Evolutionary conservation across 2,888 invertebrate species (phyloP).

Genomic region (Drosophila anceps): DNA sequence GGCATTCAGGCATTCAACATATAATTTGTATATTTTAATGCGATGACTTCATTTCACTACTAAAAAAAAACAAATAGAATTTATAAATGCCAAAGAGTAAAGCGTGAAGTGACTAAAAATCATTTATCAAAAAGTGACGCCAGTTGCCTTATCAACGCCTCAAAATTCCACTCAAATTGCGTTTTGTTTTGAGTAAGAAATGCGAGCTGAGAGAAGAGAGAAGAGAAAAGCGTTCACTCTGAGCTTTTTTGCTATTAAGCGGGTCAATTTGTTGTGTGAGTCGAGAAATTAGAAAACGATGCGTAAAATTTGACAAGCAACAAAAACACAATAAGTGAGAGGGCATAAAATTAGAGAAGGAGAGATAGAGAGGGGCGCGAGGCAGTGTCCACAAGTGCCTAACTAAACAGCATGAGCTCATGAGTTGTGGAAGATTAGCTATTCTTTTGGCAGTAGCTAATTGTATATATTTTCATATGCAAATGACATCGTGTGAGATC

Average conservation of each 20-base stretch:
- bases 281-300: slow-evolving; percentile 57
- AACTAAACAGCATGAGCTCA: slow-evolving; percentile 58
- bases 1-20: slow-evolving; percentile 24
- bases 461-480: slow-evolving; percentile 54
- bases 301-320: slow-evolving; percentile 70
- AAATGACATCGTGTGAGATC: slow-evolving; percentile 50
- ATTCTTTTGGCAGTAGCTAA: slow-evolving; percentile 27
- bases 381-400: slow-evolving; percentile 6
- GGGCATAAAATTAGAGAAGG: neutral
- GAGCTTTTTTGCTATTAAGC: slow-evolving; percentile 5
- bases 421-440: slow-evolving; percentile 19
- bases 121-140: slow-evolving; percentile 72
- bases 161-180: slow-evolving; percentile 39
- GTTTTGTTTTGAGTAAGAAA: slow-evolving; percentile 71
- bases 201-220: neutral
- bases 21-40: slow-evolving; percentile 44
- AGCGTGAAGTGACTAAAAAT: slow-evolving; percentile 25
- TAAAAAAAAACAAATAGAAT: slow-evolving; percentile 24
- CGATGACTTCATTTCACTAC: slow-evolving; percentile 77
- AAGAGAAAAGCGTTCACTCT: neutral
- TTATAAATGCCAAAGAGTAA: slow-evolving; percentile 55
- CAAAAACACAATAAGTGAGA: slow-evolving; percentile 68
- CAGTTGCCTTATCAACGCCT: slow-evolving; percentile 52
- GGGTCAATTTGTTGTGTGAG: slow-evolving; percentile 39
- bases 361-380: neutral